Evolutionary conservation across 2,113 vertebrate species (phyloP).

Genomic region (Larimichthys crocea): DNA sequence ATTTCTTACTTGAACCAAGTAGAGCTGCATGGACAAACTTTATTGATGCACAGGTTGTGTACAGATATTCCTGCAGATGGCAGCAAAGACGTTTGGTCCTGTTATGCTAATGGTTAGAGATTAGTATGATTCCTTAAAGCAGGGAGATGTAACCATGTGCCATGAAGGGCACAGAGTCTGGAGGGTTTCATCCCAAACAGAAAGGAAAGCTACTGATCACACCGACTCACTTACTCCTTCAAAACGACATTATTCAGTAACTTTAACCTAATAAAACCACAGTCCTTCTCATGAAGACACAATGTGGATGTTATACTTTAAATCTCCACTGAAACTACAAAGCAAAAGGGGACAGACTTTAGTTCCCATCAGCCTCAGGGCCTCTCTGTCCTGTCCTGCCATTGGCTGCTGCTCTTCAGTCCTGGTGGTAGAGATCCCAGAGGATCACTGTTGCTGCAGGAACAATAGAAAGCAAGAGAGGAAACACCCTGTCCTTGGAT

Average conservation of each 20-base stretch:
- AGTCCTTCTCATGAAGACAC: neutral
- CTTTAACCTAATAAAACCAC: neutral
- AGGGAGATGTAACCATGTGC: neutral
- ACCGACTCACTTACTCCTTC: neutral
- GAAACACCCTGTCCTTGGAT: conserved; percentile 85
- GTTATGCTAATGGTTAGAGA: neutral
- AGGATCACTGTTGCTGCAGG: conserved; percentile 69
- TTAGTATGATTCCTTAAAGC: neutral
- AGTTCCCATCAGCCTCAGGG: conserved; percentile 23
- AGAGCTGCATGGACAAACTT: neutral
- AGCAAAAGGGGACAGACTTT: conserved; percentile 27
- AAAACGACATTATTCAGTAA: neutral
- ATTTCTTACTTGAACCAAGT: neutral
- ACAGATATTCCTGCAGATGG: conserved; percentile 62
- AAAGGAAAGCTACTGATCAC: neutral
- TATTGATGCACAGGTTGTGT: neutral
- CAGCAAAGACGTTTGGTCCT: conserved; percentile 40
- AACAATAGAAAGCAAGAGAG: conserved; percentile 82
- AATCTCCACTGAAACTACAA: conserved; percentile 14
- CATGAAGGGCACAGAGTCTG: conserved; percentile 10
- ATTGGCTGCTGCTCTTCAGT: conserved; percentile 36
- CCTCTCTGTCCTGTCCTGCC: conserved; percentile 28
- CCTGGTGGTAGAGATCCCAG: conserved; percentile 46
- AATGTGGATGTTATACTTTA: conserved; percentile 12
- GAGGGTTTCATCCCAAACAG: neutral